Evolutionary conservation across 1,140 invertebrate genomes (phyloP).

Genomic region (Trachymyrmex septentrionalis): DNA sequence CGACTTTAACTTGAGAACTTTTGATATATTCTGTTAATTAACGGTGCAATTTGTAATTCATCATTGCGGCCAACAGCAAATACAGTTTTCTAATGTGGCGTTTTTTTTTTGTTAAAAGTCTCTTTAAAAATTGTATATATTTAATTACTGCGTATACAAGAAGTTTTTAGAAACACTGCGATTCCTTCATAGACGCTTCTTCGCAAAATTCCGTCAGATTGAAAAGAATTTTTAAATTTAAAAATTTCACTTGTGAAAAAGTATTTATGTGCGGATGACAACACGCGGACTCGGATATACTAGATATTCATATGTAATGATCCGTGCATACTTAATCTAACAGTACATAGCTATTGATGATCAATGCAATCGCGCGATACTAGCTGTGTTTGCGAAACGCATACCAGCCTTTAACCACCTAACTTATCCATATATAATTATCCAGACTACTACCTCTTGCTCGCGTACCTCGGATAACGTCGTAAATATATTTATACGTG

Average conservation of each 20-base stretch:
- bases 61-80: not conserved
- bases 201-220: not conserved
- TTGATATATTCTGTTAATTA: not conserved
- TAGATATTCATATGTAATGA: slow-evolving; percentile 50
- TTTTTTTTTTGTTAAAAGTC: not conserved
- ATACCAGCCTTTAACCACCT: slow-evolving; percentile 21
- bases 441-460: slow-evolving; percentile 38
- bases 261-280: not conserved
- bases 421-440: slow-evolving; percentile 58
- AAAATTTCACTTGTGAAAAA: slow-evolving; percentile 5
- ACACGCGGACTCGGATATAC: not conserved
- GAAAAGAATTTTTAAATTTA: not conserved
- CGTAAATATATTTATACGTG: slow-evolving; percentile 22
- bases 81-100: not conserved
- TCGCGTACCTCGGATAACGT: not conserved
- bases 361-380: slow-evolving; percentile 57
- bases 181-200: not conserved
- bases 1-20: slow-evolving; percentile 41
- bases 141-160: not conserved
- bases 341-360: slow-evolving; percentile 55
- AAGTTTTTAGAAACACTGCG: not conserved
- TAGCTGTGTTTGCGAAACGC: slow-evolving; percentile 55
- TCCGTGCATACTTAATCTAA: slow-evolving; percentile 55
- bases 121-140: not conserved
- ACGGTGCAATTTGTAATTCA: not conserved